Evolutionary conservation across 2,797 vertebrate genomes (phyloP).

Genomic region (Vespertilio murinus): DNA sequence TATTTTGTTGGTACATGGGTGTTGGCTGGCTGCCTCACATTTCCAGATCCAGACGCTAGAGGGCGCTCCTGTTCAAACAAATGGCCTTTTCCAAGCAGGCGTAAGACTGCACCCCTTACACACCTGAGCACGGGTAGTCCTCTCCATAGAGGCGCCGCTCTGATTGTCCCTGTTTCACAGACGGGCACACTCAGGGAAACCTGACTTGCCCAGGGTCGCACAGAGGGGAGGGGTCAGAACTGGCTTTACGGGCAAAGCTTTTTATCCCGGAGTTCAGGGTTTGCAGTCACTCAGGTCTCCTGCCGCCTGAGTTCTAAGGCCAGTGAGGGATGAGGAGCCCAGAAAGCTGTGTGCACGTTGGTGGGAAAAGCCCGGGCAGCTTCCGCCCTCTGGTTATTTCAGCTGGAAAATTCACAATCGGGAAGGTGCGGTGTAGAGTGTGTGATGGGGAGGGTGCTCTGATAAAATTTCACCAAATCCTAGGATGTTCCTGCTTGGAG

Average conservation of each 20-base stretch:
- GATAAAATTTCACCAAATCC: too few relatives aligned
- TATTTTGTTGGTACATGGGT: accelerated
- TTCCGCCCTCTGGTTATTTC: neutral
- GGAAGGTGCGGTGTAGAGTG: accelerated
- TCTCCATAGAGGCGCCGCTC: neutral
- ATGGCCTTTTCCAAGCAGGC: accelerated
- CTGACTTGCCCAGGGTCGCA: too few relatives aligned
- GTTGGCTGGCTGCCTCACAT: neutral
- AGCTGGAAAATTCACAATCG: neutral
- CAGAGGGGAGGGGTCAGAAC: neutral
- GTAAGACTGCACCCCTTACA: accelerated
- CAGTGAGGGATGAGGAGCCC: too few relatives aligned
- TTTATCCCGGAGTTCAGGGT: accelerated
- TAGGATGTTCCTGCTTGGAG: neutral
- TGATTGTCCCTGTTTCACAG: neutral
- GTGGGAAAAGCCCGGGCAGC: neutral
- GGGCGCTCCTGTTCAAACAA: neutral
- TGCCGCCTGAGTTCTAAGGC: neutral
- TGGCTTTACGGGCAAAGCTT: neutral
- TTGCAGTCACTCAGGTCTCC: neutral
- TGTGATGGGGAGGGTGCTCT: too few relatives aligned
- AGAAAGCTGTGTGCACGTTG: too few relatives aligned
- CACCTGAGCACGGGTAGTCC: accelerated
- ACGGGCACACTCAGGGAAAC: too few relatives aligned
- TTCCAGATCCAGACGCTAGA: slow-evolving; percentile 42